These are phyloP conservation scores for Myxocyprinus asiaticus DNA, from an alignment of 2,113 vertebrate genomes.

Conservation along the genomic window DNA sequence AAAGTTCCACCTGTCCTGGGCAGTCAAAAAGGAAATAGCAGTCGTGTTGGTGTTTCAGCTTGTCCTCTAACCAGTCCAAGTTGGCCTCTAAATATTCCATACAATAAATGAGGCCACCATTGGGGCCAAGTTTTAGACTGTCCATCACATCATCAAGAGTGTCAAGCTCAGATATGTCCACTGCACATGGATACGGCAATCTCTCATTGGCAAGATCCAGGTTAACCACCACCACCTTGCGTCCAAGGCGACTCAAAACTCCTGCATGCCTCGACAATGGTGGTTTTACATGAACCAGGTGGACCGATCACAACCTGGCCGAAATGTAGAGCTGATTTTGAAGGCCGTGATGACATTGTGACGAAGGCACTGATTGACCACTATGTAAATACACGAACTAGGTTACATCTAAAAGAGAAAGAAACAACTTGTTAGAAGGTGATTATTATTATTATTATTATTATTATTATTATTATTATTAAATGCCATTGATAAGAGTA, in stretches of 20 bases:
- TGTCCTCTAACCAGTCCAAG: slow-evolving; percentile 87
- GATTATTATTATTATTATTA: too few relatives aligned
- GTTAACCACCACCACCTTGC: slow-evolving; percentile 88
- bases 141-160: slow-evolving; percentile 92
- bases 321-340: slow-evolving; percentile 66
- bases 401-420: background rate
- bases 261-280: slow-evolving; percentile 87
- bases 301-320: slow-evolving; percentile 98
- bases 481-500: too few relatives aligned
- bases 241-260: slow-evolving; percentile 85
- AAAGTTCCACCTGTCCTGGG: slow-evolving; percentile 96
- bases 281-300: slow-evolving; percentile 92
- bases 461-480: too few relatives aligned
- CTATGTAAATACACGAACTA: background rate
- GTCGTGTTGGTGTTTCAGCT: slow-evolving; percentile 73
- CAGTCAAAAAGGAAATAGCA: slow-evolving; percentile 93
- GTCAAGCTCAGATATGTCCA: slow-evolving; percentile 86
- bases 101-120: slow-evolving; percentile 93
- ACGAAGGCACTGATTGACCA: too few relatives aligned
- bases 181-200: slow-evolving; percentile 80
- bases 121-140: slow-evolving; percentile 86
- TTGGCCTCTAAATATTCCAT: slow-evolving; percentile 96
- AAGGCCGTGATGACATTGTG: slow-evolving; percentile 60
- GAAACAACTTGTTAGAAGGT: too few relatives aligned
- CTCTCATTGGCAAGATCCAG: slow-evolving; percentile 93